Evolutionary conservation across 2,797 vertebrate species (phyloP).

Genomic region (Melanotaenia maccullochi): DNA sequence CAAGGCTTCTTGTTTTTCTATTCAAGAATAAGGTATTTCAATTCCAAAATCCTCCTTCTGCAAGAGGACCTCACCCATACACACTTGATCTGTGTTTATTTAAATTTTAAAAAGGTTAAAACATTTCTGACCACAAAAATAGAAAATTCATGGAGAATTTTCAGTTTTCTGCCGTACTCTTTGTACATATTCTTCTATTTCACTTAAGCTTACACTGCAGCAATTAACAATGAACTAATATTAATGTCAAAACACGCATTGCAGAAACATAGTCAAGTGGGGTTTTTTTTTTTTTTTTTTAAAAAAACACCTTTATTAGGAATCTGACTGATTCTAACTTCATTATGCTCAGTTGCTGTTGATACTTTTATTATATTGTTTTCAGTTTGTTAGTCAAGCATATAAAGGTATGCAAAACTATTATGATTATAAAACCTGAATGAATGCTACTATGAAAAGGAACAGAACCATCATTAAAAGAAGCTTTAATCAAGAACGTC

Average conservation of each 20-base stretch:
- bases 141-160: too few relatives aligned
- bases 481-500: not conserved
- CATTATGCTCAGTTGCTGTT: not conserved
- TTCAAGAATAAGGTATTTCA: too few relatives aligned
- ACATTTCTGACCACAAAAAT: too few relatives aligned
- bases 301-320: not conserved
- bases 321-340: not conserved
- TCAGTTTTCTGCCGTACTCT: too few relatives aligned
- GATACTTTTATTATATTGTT: not conserved
- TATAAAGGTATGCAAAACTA: not conserved
- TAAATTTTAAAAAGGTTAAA: too few relatives aligned
- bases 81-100: too few relatives aligned
- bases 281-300: not conserved
- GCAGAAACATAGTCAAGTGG: not conserved
- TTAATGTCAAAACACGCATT: not conserved
- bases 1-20: too few relatives aligned
- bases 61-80: too few relatives aligned
- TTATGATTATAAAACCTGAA: not conserved
- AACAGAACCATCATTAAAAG: not conserved
- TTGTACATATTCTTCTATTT: too few relatives aligned
- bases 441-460: not conserved
- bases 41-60: too few relatives aligned
- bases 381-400: not conserved
- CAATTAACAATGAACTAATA: too few relatives aligned
- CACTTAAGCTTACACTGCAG: too few relatives aligned